Conservation (phyloP, 2,113 vertebrate genomes). For the Thamnophis sirtalis region DNA sequence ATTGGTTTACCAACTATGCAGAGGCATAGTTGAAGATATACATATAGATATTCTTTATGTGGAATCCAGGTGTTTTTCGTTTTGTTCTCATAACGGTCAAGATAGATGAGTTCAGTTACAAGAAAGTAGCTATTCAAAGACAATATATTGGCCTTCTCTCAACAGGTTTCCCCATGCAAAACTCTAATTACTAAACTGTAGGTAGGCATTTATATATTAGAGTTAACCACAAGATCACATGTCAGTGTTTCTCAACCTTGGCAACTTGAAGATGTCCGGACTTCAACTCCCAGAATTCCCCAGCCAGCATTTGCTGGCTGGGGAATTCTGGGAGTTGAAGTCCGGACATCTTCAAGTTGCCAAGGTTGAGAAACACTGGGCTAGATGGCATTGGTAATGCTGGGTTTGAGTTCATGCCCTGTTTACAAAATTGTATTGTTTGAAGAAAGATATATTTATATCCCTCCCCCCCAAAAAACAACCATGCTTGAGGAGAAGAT, state of each 20-base stretch:
- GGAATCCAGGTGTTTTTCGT: neutral
- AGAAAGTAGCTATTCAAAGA: neutral
- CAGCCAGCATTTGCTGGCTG: no score
- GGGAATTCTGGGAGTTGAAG: no score
- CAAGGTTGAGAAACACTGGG: no score
- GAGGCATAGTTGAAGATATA: neutral
- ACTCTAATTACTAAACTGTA: neutral
- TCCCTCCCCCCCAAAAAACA: neutral
- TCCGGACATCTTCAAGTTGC: no score
- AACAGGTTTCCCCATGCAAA: neutral
- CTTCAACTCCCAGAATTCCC: no score
- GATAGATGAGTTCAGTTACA: neutral
- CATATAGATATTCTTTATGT: neutral
- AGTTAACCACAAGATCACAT: neutral
- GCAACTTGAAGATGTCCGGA: no score
- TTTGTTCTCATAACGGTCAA: neutral
- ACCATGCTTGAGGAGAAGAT: neutral
- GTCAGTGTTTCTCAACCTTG: no score
- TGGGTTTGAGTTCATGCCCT: conserved; percentile 2
- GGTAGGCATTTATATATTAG: neutral
- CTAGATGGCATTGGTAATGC: conserved; percentile 9
- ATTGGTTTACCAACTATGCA: neutral
- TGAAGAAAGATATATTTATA: neutral
- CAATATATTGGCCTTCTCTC: neutral
- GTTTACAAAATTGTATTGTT: conserved; percentile 4